These are phyloP conservation scores for Manacus vitellinus DNA, from an alignment of 2,113 vertebrate genomes.

Conservation along the genomic window DNA sequence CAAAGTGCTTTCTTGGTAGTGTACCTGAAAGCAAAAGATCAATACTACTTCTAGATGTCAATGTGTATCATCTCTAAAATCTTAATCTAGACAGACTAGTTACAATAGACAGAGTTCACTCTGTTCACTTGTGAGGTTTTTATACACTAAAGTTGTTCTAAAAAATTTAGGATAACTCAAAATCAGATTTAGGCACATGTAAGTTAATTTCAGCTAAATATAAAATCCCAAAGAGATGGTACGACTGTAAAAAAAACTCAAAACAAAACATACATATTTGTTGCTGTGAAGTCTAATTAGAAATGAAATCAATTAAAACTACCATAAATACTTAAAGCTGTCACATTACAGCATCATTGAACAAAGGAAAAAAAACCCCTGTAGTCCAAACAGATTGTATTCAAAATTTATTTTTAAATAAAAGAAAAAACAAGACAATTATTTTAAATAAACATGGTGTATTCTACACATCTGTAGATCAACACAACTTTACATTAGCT, in stretches of 20 bases:
- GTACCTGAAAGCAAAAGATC: not conserved
- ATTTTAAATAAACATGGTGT: constrained; percentile 80
- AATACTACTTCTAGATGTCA: not conserved
- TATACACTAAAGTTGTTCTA: not conserved
- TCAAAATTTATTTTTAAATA: constrained; percentile 83
- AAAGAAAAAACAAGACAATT: constrained; percentile 72
- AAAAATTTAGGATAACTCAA: not conserved
- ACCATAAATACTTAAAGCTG: not conserved
- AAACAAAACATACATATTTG: not conserved
- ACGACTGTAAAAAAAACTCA: not conserved
- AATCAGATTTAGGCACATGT: not conserved
- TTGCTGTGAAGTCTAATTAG: not conserved
- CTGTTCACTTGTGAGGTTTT: not conserved
- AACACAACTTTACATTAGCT: constrained; percentile 63
- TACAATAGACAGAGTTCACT: fast-evolving
- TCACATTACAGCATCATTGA: not conserved
- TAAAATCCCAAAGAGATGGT: not conserved
- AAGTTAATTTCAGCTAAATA: not conserved
- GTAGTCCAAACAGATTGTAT: constrained; percentile 67
- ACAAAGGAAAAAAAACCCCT: not conserved
- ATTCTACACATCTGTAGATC: constrained; percentile 63
- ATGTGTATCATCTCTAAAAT: not conserved
- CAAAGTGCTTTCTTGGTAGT: not conserved
- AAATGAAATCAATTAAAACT: not conserved
- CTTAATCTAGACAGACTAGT: not conserved